Percentiles rank a stretch among this genome's conserved stretches.
Evolutionary conservation across 92 coral and sea anemone genomes (phyloP).

Genomic region (Heliopora coerulea): DNA sequence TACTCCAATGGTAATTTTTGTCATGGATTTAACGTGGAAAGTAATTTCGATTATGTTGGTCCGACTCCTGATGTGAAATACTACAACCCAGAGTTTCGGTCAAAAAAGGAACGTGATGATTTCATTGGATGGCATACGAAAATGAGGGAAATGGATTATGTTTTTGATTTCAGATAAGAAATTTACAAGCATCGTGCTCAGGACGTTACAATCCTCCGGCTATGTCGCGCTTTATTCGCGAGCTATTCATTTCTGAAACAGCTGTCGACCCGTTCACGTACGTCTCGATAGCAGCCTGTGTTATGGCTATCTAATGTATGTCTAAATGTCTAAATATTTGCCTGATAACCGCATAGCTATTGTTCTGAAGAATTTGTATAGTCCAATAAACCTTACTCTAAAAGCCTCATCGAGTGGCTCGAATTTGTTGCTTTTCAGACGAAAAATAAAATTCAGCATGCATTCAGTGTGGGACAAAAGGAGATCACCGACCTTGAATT

Average conservation of each 20-base stretch:
- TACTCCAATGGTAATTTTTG: slow-evolving; percentile 25
- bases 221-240: not conserved
- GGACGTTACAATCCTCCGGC: not conserved
- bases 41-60: slow-evolving; percentile 32
- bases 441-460: not conserved
- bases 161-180: not conserved
- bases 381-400: not conserved
- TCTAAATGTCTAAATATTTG: slow-evolving; percentile 36
- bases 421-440: not conserved
- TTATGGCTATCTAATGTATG: slow-evolving; percentile 43
- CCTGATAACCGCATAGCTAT: slow-evolving; percentile 34
- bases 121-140: not conserved
- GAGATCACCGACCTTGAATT: slow-evolving; percentile 17
- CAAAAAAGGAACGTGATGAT: not conserved
- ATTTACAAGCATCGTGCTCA: not conserved
- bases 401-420: not conserved
- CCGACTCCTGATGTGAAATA: slow-evolving; percentile 11
- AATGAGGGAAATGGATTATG: not conserved
- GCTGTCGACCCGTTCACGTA: not conserved
- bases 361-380: slow-evolving; percentile 17
- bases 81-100: not conserved
- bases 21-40: slow-evolving; percentile 32
- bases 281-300: slow-evolving; percentile 43
- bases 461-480: slow-evolving; percentile 18
- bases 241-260: not conserved